Evolutionary conservation across 2,113 vertebrate genomes (phyloP).

Genomic region (Prolemur simus): DNA sequence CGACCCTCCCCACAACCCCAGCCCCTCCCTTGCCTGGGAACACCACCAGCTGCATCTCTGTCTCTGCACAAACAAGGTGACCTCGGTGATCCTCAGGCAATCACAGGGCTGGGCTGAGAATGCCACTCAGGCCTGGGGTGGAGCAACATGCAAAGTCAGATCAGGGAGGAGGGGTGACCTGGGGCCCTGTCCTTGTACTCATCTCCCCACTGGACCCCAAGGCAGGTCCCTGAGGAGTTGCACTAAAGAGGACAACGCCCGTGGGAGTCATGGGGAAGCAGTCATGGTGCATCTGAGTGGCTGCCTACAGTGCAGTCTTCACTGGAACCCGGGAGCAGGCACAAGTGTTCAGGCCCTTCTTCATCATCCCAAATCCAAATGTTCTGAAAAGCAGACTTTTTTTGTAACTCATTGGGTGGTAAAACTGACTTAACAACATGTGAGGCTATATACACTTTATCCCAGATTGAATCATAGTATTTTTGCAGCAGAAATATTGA

Average conservation of each 20-base stretch:
- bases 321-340: neutral
- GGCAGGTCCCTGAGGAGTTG: neutral
- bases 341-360: neutral
- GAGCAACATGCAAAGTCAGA: neutral
- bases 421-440: neutral
- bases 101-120: neutral
- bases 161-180: neutral
- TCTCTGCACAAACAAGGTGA: neutral
- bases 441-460: neutral
- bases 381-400: neutral
- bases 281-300: too few species aligned
- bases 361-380: neutral
- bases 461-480: neutral
- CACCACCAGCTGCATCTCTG: neutral
- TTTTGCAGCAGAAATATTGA: neutral
- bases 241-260: neutral
- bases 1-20: too few species aligned
- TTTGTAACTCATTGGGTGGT: too few species aligned
- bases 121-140: neutral
- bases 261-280: neutral
- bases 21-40: neutral
- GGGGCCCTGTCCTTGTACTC: fast-evolving
- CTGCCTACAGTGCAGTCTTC: neutral
- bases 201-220: neutral
- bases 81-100: neutral